Percentiles rank a stretch among this genome's conserved stretches.
Conservation (phyloP, 2,888 invertebrate genomes). For the Caenorhabditis imperialis region DNA sequence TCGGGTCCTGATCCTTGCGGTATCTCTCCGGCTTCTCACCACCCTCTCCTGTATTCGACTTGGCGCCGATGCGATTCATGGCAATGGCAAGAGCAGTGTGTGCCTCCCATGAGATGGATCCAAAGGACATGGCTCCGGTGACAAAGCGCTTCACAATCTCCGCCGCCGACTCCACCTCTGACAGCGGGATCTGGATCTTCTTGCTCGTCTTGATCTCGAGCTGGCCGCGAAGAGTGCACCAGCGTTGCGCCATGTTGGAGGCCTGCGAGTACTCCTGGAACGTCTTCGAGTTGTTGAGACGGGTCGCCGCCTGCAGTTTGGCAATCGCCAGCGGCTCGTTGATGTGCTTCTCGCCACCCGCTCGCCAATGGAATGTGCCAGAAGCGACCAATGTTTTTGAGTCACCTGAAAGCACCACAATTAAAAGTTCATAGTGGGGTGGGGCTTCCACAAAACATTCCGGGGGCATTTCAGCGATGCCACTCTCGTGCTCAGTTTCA, state of each 20-base stretch:
- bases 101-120: slow-evolving; percentile 95
- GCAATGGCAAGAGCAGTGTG: slow-evolving; percentile 94
- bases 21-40: slow-evolving; percentile 85
- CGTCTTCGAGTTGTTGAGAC: slow-evolving; percentile 86
- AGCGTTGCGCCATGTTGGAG: slow-evolving; percentile 87
- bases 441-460: too few relatives aligned
- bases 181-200: slow-evolving; percentile 87
- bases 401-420: slow-evolving; percentile 81
- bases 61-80: slow-evolving; percentile 96
- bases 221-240: slow-evolving; percentile 85
- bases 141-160: slow-evolving; percentile 96
- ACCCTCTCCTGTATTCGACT: slow-evolving; percentile 99
- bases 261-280: slow-evolving; percentile 90
- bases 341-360: slow-evolving; percentile 92
- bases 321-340: slow-evolving; percentile 92
- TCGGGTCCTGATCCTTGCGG: slow-evolving; percentile 84
- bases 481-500: neutral
- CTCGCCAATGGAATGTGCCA: slow-evolving; percentile 95
- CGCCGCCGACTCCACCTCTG: slow-evolving; percentile 91
- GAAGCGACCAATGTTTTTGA: slow-evolving; percentile 88
- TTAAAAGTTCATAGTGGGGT: neutral
- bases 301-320: slow-evolving; percentile 89
- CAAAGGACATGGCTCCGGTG: slow-evolving; percentile 96
- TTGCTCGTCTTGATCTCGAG: slow-evolving; percentile 87
- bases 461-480: neutral